Conservation (phyloP, 1,140 invertebrate species). For the Oscheius sp. region DNA sequence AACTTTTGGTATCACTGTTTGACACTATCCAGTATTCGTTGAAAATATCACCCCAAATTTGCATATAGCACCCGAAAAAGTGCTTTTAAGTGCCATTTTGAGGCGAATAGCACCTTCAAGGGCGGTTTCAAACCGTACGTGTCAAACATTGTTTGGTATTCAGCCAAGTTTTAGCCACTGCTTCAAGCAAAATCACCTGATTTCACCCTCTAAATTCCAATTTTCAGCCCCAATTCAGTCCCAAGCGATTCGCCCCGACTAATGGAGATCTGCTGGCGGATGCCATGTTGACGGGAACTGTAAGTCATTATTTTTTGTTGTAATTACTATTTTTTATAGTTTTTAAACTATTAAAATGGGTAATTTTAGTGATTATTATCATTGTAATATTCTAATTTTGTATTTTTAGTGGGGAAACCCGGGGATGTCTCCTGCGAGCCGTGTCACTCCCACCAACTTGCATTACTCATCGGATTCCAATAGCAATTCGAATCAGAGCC, state of each 20-base stretch:
- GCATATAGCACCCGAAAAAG: no score
- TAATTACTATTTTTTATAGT: neutral
- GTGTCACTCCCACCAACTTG: conserved; percentile 8
- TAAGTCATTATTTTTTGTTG: neutral
- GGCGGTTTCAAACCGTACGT: no score
- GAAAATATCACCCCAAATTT: no score
- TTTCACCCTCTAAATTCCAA: no score
- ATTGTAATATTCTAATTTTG: neutral
- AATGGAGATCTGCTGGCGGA: neutral
- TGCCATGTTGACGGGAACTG: neutral
- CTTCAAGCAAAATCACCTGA: neutral
- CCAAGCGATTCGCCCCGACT: neutral
- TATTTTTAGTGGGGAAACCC: neutral
- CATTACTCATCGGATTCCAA: conserved; percentile 20
- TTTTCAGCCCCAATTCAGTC: neutral
- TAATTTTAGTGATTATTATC: neutral
- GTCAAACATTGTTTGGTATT: neutral
- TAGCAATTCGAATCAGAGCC: conserved; percentile 38
- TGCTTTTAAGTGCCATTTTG: no score
- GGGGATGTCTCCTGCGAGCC: neutral
- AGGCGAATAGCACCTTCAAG: no score
- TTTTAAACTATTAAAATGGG: neutral
- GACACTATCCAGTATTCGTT: neutral
- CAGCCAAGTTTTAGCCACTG: neutral
- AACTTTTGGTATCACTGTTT: neutral